A percentile compares a stretch with the other conserved stretches of the same genome.
Evolutionary conservation across 2,797 vertebrate species (phyloP).

Genomic region (Glossophaga mutica): DNA sequence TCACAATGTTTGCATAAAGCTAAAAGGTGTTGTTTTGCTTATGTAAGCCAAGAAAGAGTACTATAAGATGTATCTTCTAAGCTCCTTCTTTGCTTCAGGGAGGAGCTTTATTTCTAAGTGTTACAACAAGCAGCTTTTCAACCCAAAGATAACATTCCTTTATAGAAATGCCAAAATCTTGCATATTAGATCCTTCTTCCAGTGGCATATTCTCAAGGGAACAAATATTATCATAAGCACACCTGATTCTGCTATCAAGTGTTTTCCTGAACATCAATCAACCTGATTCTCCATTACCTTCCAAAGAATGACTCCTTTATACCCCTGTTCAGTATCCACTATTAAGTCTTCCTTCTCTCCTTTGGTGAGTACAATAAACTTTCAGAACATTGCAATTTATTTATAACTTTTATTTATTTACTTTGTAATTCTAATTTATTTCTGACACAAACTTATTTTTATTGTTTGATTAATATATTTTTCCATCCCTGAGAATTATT

Average conservation of each 20-base stretch:
- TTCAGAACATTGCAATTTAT: neutral
- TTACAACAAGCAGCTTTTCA: neutral
- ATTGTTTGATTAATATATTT: neutral
- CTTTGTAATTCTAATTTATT: neutral
- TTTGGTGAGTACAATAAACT: neutral
- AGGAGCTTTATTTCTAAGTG: neutral
- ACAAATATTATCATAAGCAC: neutral
- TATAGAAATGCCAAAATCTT: neutral
- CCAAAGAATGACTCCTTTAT: neutral
- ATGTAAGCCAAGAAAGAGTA: neutral
- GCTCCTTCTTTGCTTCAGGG: neutral
- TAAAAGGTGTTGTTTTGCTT: neutral
- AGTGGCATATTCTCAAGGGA: neutral
- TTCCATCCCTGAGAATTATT: neutral
- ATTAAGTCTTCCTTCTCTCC: neutral
- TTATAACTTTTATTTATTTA: neutral
- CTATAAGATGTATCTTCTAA: neutral
- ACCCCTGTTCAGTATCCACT: neutral
- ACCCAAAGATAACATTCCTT: neutral
- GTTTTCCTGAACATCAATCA: neutral
- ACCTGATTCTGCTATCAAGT: neutral
- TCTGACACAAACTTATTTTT: neutral
- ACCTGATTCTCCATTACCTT: neutral
- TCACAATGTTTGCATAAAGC: neutral
- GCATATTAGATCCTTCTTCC: neutral